phyloP scores from a whole-genome alignment of 2,797 vertebrate genomes.

The Acomys russatus region DNA sequence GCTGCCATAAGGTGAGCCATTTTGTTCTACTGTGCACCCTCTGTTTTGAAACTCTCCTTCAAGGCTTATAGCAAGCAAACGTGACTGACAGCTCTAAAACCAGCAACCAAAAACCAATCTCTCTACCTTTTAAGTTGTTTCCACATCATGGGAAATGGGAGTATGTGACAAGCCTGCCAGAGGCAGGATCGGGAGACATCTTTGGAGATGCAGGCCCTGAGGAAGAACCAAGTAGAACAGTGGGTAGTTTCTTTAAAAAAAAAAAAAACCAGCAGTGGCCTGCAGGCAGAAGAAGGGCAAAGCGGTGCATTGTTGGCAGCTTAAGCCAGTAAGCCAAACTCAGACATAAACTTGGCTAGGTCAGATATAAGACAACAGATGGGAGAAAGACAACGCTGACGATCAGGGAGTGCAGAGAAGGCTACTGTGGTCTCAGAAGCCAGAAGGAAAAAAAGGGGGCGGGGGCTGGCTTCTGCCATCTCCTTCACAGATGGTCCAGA shows the following conservation, averaged over 20 bases:
- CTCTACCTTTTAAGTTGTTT: not conserved
- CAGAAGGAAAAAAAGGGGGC: not conserved
- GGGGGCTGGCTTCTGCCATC: not conserved
- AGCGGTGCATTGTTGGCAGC: not conserved
- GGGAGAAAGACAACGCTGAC: not conserved
- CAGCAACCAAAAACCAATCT: not conserved
- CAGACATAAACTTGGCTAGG: not conserved
- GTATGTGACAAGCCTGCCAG: not conserved
- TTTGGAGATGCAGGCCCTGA: not conserved
- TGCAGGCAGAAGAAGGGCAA: not conserved
- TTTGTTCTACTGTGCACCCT: not conserved
- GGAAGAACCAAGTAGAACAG: fast-evolving
- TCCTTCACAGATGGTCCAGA: not conserved
- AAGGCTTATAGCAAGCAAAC: not conserved
- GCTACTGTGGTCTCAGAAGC: not conserved
- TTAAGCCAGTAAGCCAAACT: not conserved
- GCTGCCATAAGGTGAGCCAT: not conserved
- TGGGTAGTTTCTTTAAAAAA: not conserved
- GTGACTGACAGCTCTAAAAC: not conserved
- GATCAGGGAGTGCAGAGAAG: not conserved
- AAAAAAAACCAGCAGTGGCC: not conserved
- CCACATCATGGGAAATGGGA: not conserved
- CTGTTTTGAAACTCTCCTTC: not conserved
- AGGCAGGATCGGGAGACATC: not conserved
- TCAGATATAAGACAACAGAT: not conserved